phyloP scores from a whole-genome alignment of 2,113 vertebrate genomes.

The Eolophus roseicapilla region DNA sequence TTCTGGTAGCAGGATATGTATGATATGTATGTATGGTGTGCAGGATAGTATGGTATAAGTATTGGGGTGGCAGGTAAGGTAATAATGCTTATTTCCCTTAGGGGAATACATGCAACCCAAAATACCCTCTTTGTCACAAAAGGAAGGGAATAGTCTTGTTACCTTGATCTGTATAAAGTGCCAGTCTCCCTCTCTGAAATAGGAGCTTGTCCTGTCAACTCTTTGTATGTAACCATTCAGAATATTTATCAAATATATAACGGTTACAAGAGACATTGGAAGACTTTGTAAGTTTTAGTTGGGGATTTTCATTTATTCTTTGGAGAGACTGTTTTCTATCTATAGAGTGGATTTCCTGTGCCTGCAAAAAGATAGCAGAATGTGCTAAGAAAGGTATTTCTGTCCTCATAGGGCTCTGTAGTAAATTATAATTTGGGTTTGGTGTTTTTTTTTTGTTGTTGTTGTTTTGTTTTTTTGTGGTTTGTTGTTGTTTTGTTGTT shows the following conservation, averaged over 20 bases:
- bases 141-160: background rate
- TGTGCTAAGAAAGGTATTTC: background rate
- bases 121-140: background rate
- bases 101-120: background rate
- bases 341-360: background rate
- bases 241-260: background rate
- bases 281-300: background rate
- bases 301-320: background rate
- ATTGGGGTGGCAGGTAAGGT: background rate
- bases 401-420: background rate
- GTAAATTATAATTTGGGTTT: background rate
- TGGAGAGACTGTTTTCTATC: background rate
- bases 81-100: background rate
- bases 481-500: too few relatives aligned
- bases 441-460: background rate
- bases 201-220: background rate
- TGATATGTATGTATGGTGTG: background rate
- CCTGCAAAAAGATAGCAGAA: background rate
- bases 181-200: background rate
- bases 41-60: background rate
- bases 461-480: background rate
- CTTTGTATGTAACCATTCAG: background rate
- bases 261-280: background rate
- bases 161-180: background rate
- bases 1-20: background rate